A percentile compares a stretch with the other conserved stretches of the same genome.
Evolutionary conservation across 1,140 invertebrate species (phyloP).

Genomic region (Ceratina australensis): DNA sequence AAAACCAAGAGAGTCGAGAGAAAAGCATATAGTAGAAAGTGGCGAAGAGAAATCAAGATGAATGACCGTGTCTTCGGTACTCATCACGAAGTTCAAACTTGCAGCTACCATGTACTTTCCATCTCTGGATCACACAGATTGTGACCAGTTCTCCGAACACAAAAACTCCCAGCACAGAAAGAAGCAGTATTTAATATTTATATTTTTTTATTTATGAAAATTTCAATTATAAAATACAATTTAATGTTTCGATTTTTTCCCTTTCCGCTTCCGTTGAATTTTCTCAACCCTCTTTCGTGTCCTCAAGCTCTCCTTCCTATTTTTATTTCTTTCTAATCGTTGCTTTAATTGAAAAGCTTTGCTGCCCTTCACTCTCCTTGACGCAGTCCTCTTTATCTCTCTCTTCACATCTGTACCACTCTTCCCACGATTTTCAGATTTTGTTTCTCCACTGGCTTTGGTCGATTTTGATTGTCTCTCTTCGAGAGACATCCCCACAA

Average conservation of each 20-base stretch:
- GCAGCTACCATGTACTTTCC: no score
- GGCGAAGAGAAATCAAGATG: slow-evolving; percentile 13
- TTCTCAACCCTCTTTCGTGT: slow-evolving; percentile 44
- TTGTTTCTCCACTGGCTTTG: slow-evolving; percentile 51
- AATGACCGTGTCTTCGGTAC: no score
- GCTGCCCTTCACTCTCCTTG: slow-evolving; percentile 85
- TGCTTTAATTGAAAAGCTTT: slow-evolving; percentile 87
- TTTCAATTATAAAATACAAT: neutral
- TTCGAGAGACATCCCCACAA: slow-evolving; percentile 82
- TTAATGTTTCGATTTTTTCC: slow-evolving; percentile 27
- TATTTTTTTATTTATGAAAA: slow-evolving; percentile 3
- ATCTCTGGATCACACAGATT: no score
- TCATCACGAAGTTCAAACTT: no score
- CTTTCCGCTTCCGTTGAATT: slow-evolving; percentile 16
- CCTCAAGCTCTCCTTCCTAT: slow-evolving; percentile 59
- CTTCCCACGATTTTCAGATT: slow-evolving; percentile 53
- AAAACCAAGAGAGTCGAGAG: slow-evolving; percentile 33
- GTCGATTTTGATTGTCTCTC: no score
- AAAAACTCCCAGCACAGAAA: no score
- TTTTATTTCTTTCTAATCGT: slow-evolving; percentile 80
- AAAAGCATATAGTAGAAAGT: slow-evolving; percentile 39
- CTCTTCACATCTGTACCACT: slow-evolving; percentile 84
- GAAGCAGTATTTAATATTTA: slow-evolving; percentile 46
- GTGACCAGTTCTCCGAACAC: no score
- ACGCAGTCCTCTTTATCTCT: slow-evolving; percentile 83